phyloP scores from a whole-genome alignment of 2,797 vertebrate genomes.

The Crotalus adamanteus region DNA sequence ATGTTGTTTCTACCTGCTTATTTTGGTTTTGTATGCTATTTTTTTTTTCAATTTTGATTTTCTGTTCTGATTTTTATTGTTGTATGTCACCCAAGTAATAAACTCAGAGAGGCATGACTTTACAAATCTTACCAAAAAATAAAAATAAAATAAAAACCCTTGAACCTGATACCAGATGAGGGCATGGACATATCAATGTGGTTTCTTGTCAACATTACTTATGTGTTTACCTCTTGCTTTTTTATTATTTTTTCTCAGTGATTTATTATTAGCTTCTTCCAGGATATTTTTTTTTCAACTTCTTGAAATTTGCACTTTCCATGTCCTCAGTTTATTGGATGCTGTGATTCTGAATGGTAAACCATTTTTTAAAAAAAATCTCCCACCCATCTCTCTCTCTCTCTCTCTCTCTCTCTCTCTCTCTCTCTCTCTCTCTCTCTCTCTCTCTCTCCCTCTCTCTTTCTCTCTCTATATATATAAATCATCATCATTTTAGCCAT shows the following conservation, averaged over 20 bases:
- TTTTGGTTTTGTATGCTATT: too few relatives aligned
- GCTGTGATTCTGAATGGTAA: neutral
- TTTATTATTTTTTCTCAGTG: neutral
- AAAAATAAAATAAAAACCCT: neutral
- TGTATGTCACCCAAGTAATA: neutral
- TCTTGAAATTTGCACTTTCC: neutral
- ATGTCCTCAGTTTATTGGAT: neutral
- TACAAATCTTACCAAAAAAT: neutral
- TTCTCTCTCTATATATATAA: too few relatives aligned
- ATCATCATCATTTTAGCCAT: too few relatives aligned
- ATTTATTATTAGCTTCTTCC: neutral
- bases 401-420: too few relatives aligned
- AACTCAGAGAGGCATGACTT: neutral
- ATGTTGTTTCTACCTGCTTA: neutral
- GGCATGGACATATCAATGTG: neutral
- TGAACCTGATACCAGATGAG: neutral
- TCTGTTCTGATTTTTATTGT: neutral
- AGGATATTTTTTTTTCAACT: neutral
- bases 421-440: too few relatives aligned
- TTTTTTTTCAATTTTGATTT: neutral
- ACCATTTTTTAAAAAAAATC: neutral
- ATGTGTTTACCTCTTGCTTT: neutral
- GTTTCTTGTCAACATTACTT: neutral
- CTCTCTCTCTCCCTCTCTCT: too few relatives aligned
- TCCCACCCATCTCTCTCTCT: too few relatives aligned